A percentile compares a stretch with the other conserved stretches of the same genome.
phyloP scores from a whole-genome alignment of 2,888 invertebrate genomes.

The Desoria tigrina region DNA sequence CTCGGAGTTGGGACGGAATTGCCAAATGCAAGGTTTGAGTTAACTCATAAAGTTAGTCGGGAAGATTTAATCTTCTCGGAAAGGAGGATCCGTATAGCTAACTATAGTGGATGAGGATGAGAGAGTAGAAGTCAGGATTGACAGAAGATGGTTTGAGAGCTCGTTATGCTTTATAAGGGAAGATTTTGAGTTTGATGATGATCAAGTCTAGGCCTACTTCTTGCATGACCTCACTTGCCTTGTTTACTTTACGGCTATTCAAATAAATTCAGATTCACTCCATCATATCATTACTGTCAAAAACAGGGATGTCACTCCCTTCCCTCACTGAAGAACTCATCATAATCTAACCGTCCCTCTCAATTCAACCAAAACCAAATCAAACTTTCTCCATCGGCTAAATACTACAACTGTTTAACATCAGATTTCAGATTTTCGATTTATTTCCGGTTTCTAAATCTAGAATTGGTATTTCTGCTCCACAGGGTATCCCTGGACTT shows the following conservation, averaged over 20 bases:
- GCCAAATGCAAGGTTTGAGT: too few relatives aligned
- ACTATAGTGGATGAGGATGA: background rate
- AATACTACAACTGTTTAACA: too few relatives aligned
- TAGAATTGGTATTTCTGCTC: too few relatives aligned
- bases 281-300: slow-evolving; percentile 26
- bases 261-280: slow-evolving; percentile 16
- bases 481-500: too few relatives aligned
- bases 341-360: too few relatives aligned
- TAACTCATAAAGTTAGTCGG: background rate
- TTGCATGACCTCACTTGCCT: slow-evolving; percentile 12
- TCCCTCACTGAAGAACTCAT: background rate
- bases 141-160: background rate
- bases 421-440: too few relatives aligned
- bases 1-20: too few relatives aligned
- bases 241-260: slow-evolving; percentile 15
- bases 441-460: too few relatives aligned
- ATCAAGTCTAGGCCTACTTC: background rate
- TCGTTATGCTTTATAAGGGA: slow-evolving; percentile 5
- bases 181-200: too few relatives aligned
- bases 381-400: too few relatives aligned
- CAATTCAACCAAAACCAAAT: too few relatives aligned
- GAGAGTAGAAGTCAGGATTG: slow-evolving; percentile 3
- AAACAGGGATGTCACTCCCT: slow-evolving; percentile 4
- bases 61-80: background rate
- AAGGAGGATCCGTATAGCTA: too few relatives aligned